These are phyloP conservation scores for Drosophila takahashii DNA, from an alignment of 1,140 invertebrate species.

Conservation along the genomic window DNA sequence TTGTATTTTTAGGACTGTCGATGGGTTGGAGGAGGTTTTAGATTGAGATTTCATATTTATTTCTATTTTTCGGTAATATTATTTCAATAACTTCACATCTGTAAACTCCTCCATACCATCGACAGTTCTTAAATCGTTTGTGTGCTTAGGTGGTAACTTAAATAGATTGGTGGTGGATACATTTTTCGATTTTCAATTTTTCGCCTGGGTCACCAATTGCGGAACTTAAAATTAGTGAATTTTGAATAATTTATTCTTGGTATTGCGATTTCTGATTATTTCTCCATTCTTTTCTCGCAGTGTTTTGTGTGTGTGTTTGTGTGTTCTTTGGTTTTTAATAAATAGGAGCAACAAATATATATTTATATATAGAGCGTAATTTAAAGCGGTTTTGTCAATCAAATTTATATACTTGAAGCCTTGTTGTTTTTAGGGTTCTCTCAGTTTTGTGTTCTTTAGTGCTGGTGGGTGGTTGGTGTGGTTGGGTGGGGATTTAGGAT, in stretches of 20 bases:
- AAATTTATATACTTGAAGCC: conserved; percentile 63
- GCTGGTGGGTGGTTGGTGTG: conserved; percentile 9
- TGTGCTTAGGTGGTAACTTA: conserved; percentile 65
- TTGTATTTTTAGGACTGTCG: neutral
- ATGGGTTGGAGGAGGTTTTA: neutral
- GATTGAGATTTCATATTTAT: neutral
- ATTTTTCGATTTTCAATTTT: conserved; percentile 24
- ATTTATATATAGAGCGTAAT: conserved; percentile 62
- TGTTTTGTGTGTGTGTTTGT: conserved; percentile 26
- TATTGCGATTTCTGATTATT: conserved; percentile 19
- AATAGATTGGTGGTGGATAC: conserved; percentile 51
- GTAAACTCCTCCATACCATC: conserved; percentile 2
- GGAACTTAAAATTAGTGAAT: conserved; percentile 73
- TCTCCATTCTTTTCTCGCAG: conserved; percentile 14
- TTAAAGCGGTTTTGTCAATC: conserved; percentile 61
- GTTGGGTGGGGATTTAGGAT: neutral
- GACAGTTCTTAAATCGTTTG: conserved; percentile 18
- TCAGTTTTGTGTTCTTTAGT: conserved; percentile 40
- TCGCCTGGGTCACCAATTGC: conserved; percentile 48
- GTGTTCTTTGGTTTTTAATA: conserved; percentile 26
- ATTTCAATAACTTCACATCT: neutral
- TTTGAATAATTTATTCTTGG: conserved; percentile 46
- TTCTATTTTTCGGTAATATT: too few species aligned
- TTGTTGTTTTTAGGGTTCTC: conserved; percentile 18
- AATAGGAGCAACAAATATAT: conserved; percentile 43